Conservation (phyloP, 1,140 invertebrate genomes). For the Eumeta japonica region DNA sequence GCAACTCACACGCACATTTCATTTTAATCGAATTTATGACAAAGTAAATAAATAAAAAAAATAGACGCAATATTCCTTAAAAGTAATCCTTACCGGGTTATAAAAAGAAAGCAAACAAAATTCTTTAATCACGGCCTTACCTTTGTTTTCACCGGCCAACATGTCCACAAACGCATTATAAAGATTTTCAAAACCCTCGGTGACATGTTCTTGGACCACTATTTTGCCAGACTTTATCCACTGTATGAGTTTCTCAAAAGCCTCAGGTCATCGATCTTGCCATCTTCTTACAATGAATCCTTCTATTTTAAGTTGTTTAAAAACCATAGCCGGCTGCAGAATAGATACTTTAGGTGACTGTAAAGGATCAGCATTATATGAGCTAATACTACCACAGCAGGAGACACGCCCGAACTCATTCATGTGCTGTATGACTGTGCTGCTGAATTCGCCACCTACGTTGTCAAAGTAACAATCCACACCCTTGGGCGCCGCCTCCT, state of each 20-base stretch:
- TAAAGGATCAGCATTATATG: constrained; percentile 40
- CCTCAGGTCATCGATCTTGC: constrained; percentile 43
- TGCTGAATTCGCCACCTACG: constrained; percentile 67
- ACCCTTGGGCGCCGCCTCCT: constrained; percentile 62
- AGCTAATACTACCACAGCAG: constrained; percentile 62
- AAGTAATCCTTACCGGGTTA: too few relatives aligned
- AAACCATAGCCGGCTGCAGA: constrained; percentile 51
- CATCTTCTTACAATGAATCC: constrained; percentile 46
- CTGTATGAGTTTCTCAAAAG: constrained; percentile 36
- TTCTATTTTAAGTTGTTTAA: constrained; percentile 51
- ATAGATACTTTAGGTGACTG: constrained; percentile 34
- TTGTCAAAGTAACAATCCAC: constrained; percentile 65
- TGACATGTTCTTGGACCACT: constrained; percentile 56
- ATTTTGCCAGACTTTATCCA: constrained; percentile 60
- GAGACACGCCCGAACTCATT: constrained; percentile 59
- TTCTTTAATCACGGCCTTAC: constrained; percentile 64
- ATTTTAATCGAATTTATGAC: too few relatives aligned
- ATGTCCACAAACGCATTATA: constrained; percentile 61
- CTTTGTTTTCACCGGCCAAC: constrained; percentile 59
- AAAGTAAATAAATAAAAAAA: too few relatives aligned
- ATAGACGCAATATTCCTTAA: too few relatives aligned
- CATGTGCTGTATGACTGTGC: constrained; percentile 62
- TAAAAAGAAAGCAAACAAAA: too few relatives aligned
- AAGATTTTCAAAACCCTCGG: constrained; percentile 61
- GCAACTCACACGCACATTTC: too few relatives aligned